Base-by-base conservation (phyloP, 1,140 invertebrate genomes). In the Drosophila suzukii region DNA sequence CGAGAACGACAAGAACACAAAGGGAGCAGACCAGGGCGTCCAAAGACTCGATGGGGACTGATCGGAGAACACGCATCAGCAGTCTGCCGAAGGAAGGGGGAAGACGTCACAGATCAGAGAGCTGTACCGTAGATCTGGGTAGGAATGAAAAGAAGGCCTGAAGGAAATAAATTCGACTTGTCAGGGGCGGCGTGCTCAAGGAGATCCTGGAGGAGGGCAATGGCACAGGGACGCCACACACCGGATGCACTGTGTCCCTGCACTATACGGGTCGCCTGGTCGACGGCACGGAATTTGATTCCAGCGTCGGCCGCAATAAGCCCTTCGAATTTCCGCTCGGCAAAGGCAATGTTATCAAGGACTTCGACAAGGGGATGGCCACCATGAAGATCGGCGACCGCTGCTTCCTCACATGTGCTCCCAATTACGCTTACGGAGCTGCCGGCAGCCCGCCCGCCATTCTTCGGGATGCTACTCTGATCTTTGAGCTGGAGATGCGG, bases 331-430 rank as follows among this genome's bases (percentile, higher is more conserved):
- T 98, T 92, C 94, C 94, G 68, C 93, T 97, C 58, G 97, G 95
- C 79, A 95, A 95, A 94, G 96, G 95, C 3, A 92, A 92, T 78
- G 97, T 99, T 1, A 98, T 99, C 63, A 98, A 98, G 94, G 98
- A 95, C 93, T 99, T 98, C 97, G 98, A 99, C 90, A 94, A 97
- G 74, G 98, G 97, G 54, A 95, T 99, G 6, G 96, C 96, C 0
- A 97, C 96, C 0, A 99, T 99, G 98, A 97, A 97, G 93, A 96
- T 96, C 81, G 97, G 97, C 0, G 98, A 99, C 93, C 92, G 96
- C 34, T 95, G 96, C 43, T 93, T 95, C 34, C 92, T 99, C n/a
- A 97, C 95, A 2, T 98, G 98, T 93, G 95, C 95, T 70, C 94
- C 98, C 6, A 95, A 98, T 63, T 99, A 98, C 93, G 98, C 97